Percentiles rank a stretch among this genome's conserved stretches.
Conservation (phyloP, 2,797 vertebrate genomes). For the Sebastolobus alascanus region DNA sequence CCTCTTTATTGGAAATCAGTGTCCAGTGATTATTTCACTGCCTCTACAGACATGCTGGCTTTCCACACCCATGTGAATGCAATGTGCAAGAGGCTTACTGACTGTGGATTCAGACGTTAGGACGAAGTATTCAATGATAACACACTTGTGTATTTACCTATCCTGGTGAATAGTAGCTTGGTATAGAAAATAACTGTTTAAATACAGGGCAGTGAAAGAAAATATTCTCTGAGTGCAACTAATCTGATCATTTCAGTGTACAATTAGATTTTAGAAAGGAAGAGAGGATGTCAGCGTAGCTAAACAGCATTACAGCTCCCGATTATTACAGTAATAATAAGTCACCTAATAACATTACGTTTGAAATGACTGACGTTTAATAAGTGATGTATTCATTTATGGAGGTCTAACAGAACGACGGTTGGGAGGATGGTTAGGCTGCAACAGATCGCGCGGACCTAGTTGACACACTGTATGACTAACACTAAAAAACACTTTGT, state of each 20-base stretch:
- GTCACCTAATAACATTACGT: neutral
- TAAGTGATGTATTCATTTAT: neutral
- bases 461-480: conserved; percentile 45
- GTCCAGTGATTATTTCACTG: neutral
- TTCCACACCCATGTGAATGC: conserved; percentile 6
- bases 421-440: neutral
- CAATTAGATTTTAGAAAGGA: neutral
- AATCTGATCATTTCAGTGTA: neutral
- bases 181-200: neutral
- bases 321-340: neutral
- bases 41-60: conserved; percentile 7
- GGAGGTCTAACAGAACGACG: neutral
- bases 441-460: neutral
- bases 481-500: conserved; percentile 5
- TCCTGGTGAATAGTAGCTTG: neutral
- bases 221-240: neutral
- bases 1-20: conserved; percentile 16
- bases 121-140: neutral
- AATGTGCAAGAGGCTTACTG: conserved; percentile 47
- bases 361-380: neutral
- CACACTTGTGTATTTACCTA: neutral
- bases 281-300: neutral
- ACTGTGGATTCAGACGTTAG: conserved; percentile 63
- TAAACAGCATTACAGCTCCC: neutral
- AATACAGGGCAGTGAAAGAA: neutral